phyloP scores from a whole-genome alignment of 2,797 vertebrate species.

The Clarias pachynema region DNA sequence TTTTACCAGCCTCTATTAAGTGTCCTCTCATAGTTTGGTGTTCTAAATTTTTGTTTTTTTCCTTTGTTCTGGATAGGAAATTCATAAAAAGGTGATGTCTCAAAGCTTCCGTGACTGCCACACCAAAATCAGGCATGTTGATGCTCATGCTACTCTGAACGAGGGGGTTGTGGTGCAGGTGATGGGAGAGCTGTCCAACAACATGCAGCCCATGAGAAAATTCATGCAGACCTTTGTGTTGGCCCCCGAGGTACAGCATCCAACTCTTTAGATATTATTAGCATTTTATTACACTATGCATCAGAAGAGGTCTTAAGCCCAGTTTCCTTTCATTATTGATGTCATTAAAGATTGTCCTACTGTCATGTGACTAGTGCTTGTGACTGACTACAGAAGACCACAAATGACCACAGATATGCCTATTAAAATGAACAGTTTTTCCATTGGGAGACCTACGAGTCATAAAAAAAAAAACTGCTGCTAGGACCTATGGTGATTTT shows the following conservation, averaged over 20 bases:
- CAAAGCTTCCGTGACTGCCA: constrained; percentile 95
- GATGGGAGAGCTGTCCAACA: constrained; percentile 97
- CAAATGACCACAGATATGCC: too few relatives aligned
- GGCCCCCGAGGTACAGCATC: constrained; percentile 85
- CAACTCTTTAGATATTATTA: background rate
- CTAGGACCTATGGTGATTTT: too few relatives aligned
- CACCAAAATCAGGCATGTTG: constrained; percentile 95
- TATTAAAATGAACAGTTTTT: too few relatives aligned
- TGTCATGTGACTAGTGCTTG: too few relatives aligned
- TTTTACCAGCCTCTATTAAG: background rate
- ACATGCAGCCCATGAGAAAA: constrained; percentile 95
- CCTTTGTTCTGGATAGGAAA: constrained; percentile 78
- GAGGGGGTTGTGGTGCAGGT: constrained; percentile 97
- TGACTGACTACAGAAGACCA: too few relatives aligned
- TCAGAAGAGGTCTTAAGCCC: background rate
- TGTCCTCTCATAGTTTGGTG: background rate
- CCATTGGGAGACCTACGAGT: too few relatives aligned
- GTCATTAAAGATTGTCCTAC: too few relatives aligned
- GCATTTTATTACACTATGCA: background rate
- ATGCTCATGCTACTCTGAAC: constrained; percentile 93
- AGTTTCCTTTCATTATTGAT: too few relatives aligned
- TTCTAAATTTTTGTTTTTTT: background rate
- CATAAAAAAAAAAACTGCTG: too few relatives aligned
- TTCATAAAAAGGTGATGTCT: constrained; percentile 96
- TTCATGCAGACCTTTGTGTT: constrained; percentile 98